phyloP scores from a whole-genome alignment of 2,888 invertebrate genomes.

The Drosophila birchii region DNA sequence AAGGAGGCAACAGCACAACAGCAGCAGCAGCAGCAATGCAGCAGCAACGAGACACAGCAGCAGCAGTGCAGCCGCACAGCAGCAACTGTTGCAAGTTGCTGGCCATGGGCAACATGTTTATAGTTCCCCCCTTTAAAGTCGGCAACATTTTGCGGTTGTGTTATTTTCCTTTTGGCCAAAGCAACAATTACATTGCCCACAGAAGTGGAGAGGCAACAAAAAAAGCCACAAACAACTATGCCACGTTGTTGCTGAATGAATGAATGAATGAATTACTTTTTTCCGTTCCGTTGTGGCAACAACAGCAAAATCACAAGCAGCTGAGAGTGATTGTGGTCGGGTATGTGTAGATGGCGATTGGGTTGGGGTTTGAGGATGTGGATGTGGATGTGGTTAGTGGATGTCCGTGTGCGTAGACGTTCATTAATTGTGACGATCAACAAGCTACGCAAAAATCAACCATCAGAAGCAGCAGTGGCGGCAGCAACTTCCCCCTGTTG shows the following conservation, averaged over 20 bases:
- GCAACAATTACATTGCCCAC: slow-evolving; percentile 65
- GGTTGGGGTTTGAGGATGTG: slow-evolving; percentile 39
- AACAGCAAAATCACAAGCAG: slow-evolving; percentile 41
- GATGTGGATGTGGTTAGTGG: slow-evolving; percentile 63
- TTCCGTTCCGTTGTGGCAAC: slow-evolving; percentile 67
- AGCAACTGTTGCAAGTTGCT: slow-evolving; percentile 34
- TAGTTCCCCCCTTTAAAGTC: slow-evolving; percentile 37
- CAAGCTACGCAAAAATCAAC: slow-evolving; percentile 77
- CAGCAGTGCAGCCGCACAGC: slow-evolving; percentile 27
- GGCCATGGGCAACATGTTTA: slow-evolving; percentile 64
- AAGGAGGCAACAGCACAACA: slow-evolving; percentile 52
- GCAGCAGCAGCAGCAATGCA: slow-evolving; percentile 4
- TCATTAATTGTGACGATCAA: slow-evolving; percentile 83
- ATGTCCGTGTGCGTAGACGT: slow-evolving; percentile 77
- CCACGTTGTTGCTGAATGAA: slow-evolving; percentile 59
- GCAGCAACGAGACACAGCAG: slow-evolving; percentile 1
- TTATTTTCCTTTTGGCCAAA: slow-evolving; percentile 57
- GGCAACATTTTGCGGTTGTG: slow-evolving; percentile 72
- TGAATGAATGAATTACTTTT: slow-evolving; percentile 80
- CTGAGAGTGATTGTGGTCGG: slow-evolving; percentile 60
- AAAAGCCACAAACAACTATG: slow-evolving; percentile 54
- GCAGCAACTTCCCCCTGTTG: slow-evolving; percentile 42
- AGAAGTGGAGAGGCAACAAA: slow-evolving; percentile 13
- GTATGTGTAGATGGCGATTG: slow-evolving; percentile 42
- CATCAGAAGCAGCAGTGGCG: slow-evolving; percentile 34